These are phyloP conservation scores for Papilio elwesi DNA, from an alignment of 2,888 invertebrate genomes.

Conservation along the genomic window DNA sequence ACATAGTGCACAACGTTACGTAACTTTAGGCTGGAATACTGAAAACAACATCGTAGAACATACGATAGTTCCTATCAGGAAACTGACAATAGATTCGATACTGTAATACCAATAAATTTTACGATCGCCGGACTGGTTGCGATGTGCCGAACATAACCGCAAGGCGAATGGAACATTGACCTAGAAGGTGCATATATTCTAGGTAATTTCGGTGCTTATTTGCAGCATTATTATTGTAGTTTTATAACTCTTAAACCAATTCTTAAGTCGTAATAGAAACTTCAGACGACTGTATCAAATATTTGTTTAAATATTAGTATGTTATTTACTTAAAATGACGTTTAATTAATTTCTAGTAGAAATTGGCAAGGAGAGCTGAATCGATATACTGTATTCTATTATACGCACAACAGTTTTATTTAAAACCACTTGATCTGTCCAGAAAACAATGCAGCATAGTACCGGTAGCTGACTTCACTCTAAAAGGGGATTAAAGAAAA, in stretches of 20 bases:
- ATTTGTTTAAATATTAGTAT: too few species aligned
- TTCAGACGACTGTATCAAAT: background rate
- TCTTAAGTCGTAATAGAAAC: background rate
- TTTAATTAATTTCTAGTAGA: too few species aligned
- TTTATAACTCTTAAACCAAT: background rate
- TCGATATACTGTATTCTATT: too few species aligned
- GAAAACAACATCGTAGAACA: slow-evolving; percentile 14
- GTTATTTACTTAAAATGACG: too few species aligned
- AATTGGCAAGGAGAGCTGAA: too few species aligned
- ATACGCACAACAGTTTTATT: too few species aligned
- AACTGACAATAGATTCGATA: slow-evolving; percentile 34
- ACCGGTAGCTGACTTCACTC: too few species aligned
- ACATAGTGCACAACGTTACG: background rate
- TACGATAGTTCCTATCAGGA: slow-evolving; percentile 20
- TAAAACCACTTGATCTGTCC: too few species aligned
- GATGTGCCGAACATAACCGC: slow-evolving; percentile 40
- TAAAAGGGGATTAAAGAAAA: too few species aligned
- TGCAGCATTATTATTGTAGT: background rate
- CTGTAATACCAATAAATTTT: slow-evolving; percentile 29
- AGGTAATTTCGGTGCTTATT: slow-evolving; percentile 36
- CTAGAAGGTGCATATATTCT: slow-evolving; percentile 46
- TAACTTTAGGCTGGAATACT: slow-evolving; percentile 10
- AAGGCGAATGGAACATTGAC: slow-evolving; percentile 48
- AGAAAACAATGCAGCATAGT: too few species aligned
- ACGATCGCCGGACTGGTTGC: slow-evolving; percentile 25